Conservation (phyloP, 2,113 vertebrate species). For the Holacanthus passer region DNA sequence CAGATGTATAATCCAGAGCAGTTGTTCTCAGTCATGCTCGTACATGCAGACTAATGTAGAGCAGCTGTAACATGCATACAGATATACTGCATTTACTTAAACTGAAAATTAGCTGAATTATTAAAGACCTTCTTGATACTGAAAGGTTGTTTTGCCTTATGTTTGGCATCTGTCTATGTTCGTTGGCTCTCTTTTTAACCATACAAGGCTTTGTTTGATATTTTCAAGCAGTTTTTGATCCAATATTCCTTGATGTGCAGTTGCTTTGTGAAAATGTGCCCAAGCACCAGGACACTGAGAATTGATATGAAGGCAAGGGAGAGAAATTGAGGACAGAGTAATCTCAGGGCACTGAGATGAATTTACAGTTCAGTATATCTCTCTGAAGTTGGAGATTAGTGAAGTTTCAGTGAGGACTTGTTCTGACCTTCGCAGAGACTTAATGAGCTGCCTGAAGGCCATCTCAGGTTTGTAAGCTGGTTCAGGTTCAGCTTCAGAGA, state of each 20-base stretch:
- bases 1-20: slow-evolving; percentile 47
- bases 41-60: no score
- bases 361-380: neutral
- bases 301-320: neutral
- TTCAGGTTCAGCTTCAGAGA: slow-evolving; percentile 42
- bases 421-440: slow-evolving; percentile 18
- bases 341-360: slow-evolving; percentile 17
- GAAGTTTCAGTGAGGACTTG: slow-evolving; percentile 25
- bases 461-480: slow-evolving; percentile 16
- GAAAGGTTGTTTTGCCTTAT: neutral
- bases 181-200: neutral
- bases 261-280: neutral
- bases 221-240: neutral
- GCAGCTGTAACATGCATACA: neutral
- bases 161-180: neutral
- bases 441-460: slow-evolving; percentile 38
- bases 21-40: neutral
- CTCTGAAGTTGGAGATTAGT: slow-evolving; percentile 24
- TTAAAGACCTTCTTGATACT: neutral
- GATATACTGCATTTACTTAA: neutral
- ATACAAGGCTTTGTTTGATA: neutral
- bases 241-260: neutral
- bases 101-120: neutral
- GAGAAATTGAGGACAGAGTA: slow-evolving; percentile 12
- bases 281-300: neutral